A percentile compares a stretch with the other conserved stretches of the same genome.
phyloP scores from a whole-genome alignment of 2,888 invertebrate genomes.

The Sesamia inferens region DNA sequence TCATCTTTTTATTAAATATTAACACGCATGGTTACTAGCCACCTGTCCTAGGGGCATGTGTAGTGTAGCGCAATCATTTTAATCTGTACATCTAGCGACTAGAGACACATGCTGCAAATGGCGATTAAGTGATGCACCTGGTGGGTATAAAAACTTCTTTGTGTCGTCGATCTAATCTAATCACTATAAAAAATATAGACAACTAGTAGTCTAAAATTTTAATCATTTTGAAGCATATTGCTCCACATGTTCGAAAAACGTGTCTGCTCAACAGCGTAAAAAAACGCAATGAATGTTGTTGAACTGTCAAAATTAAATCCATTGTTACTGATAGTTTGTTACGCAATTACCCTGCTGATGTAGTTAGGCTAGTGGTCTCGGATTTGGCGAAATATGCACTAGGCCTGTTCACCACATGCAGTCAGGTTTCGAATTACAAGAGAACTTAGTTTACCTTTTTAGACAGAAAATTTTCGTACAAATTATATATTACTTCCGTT shows the following conservation, averaged over 20 bases:
- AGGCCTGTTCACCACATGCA: background rate
- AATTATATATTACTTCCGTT: background rate
- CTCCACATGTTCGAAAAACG: no score
- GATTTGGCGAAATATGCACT: background rate
- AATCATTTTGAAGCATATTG: no score
- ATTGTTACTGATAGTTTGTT: no score
- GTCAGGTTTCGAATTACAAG: background rate
- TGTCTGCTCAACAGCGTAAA: no score
- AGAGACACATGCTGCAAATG: conserved; percentile 42
- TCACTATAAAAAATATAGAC: background rate
- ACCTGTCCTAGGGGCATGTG: conserved; percentile 47
- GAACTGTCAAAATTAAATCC: no score
- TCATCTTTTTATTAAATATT: conserved; percentile 17
- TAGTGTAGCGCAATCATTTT: conserved; percentile 34
- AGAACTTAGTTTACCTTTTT: background rate
- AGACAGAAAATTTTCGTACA: background rate
- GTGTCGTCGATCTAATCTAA: conserved; percentile 20
- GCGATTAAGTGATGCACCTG: conserved; percentile 39
- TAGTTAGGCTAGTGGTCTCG: background rate
- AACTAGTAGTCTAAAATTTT: conserved; percentile 9
- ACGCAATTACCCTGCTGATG: no score
- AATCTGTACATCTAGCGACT: conserved; percentile 48
- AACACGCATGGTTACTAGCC: conserved; percentile 28
- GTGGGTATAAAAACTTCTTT: conserved; percentile 39
- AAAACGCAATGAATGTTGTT: no score